phyloP scores from a whole-genome alignment of 1,140 invertebrate genomes.

The Plodia interpunctella region DNA sequence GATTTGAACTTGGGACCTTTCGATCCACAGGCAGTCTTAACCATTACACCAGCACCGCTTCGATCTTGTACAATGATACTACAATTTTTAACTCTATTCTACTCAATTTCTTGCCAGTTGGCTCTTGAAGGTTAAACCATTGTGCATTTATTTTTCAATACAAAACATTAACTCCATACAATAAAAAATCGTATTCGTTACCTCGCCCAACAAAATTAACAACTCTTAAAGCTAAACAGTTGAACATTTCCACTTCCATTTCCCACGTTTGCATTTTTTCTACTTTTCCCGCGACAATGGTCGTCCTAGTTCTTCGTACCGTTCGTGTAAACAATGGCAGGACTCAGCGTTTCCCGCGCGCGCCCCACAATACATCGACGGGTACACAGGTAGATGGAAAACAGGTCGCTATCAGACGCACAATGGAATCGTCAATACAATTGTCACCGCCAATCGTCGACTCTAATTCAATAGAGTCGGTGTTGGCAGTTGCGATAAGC shows the following conservation, averaged over 20 bases:
- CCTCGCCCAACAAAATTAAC: constrained; percentile 3
- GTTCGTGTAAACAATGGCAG: constrained; percentile 29
- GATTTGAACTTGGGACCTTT: no score
- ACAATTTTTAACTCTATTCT: no score
- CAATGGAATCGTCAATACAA: constrained; percentile 28
- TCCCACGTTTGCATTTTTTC: not conserved
- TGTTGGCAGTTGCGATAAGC: constrained; percentile 8
- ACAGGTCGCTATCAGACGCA: constrained; percentile 20
- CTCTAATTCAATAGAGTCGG: constrained; percentile 26
- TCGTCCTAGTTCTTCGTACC: constrained; percentile 35
- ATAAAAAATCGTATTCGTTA: not conserved
- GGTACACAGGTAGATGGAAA: constrained; percentile 25
- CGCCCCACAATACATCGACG: constrained; percentile 28
- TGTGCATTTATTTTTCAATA: no score
- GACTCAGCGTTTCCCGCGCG: constrained; percentile 27
- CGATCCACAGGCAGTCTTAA: no score
- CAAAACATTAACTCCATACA: not conserved
- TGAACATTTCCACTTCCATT: constrained; percentile 16
- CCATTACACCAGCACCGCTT: no score
- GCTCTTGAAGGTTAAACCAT: no score
- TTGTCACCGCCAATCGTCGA: constrained; percentile 25
- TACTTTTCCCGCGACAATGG: constrained; percentile 28
- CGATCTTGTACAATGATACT: no score
- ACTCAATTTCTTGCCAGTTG: no score
- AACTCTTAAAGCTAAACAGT: not conserved